Percentiles rank a stretch among this genome's conserved stretches.
These are phyloP conservation scores for Ginglymostoma cirratum DNA, from an alignment of 2,113 vertebrate species.

Conservation along the genomic window DNA sequence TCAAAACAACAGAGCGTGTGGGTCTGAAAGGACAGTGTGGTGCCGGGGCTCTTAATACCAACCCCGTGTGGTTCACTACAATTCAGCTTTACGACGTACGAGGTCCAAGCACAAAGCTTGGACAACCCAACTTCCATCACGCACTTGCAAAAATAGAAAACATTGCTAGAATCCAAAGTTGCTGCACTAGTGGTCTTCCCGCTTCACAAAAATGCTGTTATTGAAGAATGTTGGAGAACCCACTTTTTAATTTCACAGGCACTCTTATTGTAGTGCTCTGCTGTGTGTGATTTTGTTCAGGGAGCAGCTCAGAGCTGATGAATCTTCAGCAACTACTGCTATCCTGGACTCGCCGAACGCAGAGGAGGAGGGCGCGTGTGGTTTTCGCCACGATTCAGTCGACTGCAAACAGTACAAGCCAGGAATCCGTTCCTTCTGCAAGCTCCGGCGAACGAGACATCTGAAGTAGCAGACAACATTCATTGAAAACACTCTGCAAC, in stretches of 20 bases:
- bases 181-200: neutral
- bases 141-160: neutral
- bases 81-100: neutral
- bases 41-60: neutral
- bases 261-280: neutral
- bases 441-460: neutral
- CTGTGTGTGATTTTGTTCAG: neutral
- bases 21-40: slow-evolving; percentile 36
- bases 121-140: neutral
- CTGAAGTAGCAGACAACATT: neutral
- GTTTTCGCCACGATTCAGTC: neutral
- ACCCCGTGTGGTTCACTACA: neutral
- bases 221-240: neutral
- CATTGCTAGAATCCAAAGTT: neutral
- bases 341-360: neutral
- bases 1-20: slow-evolving; percentile 9
- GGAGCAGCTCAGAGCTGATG: neutral
- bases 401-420: neutral
- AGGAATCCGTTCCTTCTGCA: neutral
- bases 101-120: neutral
- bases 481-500: neutral
- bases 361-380: neutral
- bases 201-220: neutral
- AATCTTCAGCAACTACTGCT: neutral
- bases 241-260: neutral